Evolutionary conservation across 2,797 vertebrate species (phyloP).

Genomic region (Gallirallus australis): DNA sequence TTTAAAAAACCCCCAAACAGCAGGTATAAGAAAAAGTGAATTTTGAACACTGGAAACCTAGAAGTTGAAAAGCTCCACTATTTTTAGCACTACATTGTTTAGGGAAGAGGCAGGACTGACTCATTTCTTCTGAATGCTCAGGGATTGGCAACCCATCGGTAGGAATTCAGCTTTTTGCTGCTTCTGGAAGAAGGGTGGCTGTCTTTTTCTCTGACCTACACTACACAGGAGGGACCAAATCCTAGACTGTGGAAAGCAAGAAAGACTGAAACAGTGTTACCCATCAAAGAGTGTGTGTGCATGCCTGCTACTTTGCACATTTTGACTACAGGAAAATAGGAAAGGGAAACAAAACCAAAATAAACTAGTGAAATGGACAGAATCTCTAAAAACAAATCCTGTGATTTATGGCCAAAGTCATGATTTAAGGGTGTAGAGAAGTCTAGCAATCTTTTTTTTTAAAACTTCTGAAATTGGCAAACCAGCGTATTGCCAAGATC

Average conservation of each 20-base stretch:
- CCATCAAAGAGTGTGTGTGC: accelerated
- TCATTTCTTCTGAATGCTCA: slow-evolving; percentile 9
- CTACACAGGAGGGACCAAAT: not conserved
- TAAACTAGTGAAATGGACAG: not conserved
- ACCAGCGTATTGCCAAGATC: not conserved
- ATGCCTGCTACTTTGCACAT: not conserved
- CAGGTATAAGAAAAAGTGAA: not conserved
- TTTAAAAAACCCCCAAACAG: not conserved
- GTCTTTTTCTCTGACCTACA: not conserved
- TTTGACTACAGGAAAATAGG: not conserved
- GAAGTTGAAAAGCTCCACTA: not conserved
- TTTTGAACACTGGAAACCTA: not conserved
- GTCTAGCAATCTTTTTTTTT: not conserved
- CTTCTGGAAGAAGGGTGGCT: not conserved
- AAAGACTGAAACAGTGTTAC: not conserved
- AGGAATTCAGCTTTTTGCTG: not conserved
- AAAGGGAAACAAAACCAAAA: not conserved
- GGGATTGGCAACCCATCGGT: not conserved
- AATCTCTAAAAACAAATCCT: not conserved
- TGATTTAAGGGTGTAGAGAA: not conserved
- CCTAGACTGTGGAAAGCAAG: not conserved
- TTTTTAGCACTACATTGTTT: not conserved
- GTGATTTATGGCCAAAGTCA: not conserved
- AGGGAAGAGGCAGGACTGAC: slow-evolving; percentile 12
- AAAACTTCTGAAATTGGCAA: not conserved